Percentiles rank a stretch among this genome's conserved stretches.
Conservation (phyloP, 1,140 invertebrate genomes). For the Cherax destructor region DNA sequence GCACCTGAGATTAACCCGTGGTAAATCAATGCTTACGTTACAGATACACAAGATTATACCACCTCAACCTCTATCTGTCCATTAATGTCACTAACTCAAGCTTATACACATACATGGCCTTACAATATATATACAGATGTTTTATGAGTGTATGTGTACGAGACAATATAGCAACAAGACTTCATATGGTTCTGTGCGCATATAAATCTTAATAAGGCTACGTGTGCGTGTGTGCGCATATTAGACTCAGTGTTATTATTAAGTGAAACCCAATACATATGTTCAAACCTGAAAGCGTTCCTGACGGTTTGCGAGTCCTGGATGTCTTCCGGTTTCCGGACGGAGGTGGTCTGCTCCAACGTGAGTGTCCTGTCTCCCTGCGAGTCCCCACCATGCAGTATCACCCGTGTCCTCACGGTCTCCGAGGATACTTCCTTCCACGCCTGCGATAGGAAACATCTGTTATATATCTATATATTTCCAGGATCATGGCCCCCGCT, state of each 20-base stretch:
- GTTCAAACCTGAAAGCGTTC: constrained; percentile 45
- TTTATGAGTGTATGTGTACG: no score
- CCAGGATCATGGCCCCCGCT: no score
- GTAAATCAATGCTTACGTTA: not conserved
- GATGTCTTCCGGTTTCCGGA: constrained; percentile 39
- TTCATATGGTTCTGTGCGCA: no score
- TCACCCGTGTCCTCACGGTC: constrained; percentile 44
- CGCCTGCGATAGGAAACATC: not conserved
- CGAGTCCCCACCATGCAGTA: constrained; percentile 52
- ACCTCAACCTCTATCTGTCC: not conserved
- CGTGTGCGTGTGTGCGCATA: not conserved
- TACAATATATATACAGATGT: not conserved
- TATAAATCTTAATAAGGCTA: not conserved
- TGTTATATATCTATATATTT: no score
- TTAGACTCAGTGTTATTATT: no score
- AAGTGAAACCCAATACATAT: not conserved
- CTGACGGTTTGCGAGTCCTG: constrained; percentile 26
- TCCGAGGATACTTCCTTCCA: constrained; percentile 56
- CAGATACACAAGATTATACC: not conserved
- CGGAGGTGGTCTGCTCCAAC: constrained; percentile 47
- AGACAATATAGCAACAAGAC: no score
- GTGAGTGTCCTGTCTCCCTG: constrained; percentile 45
- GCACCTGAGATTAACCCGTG: not conserved
- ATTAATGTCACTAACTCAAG: not conserved
- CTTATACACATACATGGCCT: not conserved